These are phyloP conservation scores for Melikaiella ostensackeni DNA, from an alignment of 2,888 invertebrate genomes.

Conservation along the genomic window DNA sequence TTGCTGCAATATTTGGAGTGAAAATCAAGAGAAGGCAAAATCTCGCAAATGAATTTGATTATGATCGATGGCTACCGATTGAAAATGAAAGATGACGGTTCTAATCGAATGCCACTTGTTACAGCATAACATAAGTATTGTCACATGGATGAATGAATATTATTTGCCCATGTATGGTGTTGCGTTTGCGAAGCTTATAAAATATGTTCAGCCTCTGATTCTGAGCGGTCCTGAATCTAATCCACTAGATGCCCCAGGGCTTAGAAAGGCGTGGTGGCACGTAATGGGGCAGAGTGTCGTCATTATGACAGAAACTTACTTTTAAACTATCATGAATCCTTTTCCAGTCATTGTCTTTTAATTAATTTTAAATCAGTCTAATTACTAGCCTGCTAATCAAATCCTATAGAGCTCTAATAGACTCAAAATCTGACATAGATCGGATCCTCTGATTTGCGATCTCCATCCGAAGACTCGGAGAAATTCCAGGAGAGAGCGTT, in stretches of 20 bases:
- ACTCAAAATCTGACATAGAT: not conserved
- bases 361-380: constrained; percentile 20
- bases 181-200: not conserved
- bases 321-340: not conserved
- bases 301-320: constrained; percentile 47
- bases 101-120: not conserved
- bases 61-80: constrained; percentile 25
- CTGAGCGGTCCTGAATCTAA: constrained; percentile 61
- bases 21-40: constrained; percentile 1
- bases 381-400: constrained; percentile 8
- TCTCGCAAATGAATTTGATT: constrained; percentile 29
- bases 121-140: constrained; percentile 3
- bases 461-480: not conserved
- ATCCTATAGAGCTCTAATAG: not conserved
- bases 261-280: constrained; percentile 71
- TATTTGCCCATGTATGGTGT: constrained; percentile 15
- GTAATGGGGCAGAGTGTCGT: constrained; percentile 61
- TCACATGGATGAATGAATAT: constrained; percentile 1
- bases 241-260: constrained; percentile 72
- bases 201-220: constrained; percentile 48
- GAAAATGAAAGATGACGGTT: constrained; percentile 9
- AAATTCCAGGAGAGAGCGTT: not conserved
- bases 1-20: not conserved
- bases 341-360: not conserved
- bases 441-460: not conserved